A percentile compares a stretch with the other conserved stretches of the same genome.
Conservation (phyloP, 1,140 invertebrate genomes). For the Nilaparvata lugens region DNA sequence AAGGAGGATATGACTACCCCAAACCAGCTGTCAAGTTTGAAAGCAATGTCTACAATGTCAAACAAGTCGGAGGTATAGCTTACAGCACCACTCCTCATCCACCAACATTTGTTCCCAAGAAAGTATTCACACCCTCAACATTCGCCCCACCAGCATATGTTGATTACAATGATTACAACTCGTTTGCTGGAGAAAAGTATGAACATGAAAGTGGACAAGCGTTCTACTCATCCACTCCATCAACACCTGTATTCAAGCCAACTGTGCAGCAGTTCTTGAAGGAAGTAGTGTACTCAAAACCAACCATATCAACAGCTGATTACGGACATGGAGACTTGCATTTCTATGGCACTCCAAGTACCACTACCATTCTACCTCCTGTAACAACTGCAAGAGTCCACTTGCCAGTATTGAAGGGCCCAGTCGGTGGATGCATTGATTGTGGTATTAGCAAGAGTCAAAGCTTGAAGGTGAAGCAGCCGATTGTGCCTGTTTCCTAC, state of each 20-base stretch:
- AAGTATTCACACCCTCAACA: not conserved
- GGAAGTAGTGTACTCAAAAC: conserved; percentile 14
- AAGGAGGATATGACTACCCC: conserved; percentile 8
- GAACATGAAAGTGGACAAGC: conserved; percentile 11
- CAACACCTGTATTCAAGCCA: conserved; percentile 7
- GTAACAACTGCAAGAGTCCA: conserved; percentile 16
- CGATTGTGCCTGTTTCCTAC: conserved; percentile 16
- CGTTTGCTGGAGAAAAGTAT: not conserved
- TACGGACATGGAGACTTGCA: conserved; percentile 3
- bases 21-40: conserved; percentile 6
- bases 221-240: conserved; percentile 13
- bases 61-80: not conserved
- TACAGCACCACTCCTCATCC: not conserved
- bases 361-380: conserved; percentile 12
- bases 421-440: not conserved
- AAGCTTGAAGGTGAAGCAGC: conserved; percentile 20
- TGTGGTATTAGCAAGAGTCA: conserved; percentile 3
- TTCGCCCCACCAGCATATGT: not conserved
- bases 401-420: conserved; percentile 1
- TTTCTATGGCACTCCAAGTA: conserved; percentile 4
- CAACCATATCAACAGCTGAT: conserved; percentile 12
- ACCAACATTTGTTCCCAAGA: not conserved
- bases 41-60: no score
- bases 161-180: not conserved
- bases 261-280: not conserved